These are phyloP conservation scores for Philaethria dido DNA, from an alignment of 2,888 invertebrate species.

Conservation along the genomic window DNA sequence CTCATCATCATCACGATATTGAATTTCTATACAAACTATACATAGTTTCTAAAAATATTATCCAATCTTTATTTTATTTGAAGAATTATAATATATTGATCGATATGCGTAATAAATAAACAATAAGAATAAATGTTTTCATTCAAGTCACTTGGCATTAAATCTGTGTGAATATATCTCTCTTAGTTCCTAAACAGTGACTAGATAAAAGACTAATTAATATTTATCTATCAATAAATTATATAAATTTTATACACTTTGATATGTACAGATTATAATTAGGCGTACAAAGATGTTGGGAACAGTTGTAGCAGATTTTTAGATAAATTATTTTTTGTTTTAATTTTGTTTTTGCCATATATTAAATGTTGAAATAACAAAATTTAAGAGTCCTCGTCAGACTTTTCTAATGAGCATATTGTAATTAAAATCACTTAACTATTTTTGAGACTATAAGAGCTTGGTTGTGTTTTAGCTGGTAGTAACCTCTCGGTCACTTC, in stretches of 20 bases:
- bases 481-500: slow-evolving; percentile 83
- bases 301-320: not conserved
- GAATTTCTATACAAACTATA: not conserved
- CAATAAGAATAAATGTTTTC: not conserved
- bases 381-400: slow-evolving; percentile 46
- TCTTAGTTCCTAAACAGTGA: slow-evolving; percentile 52
- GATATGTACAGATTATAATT: slow-evolving; percentile 60
- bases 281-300: slow-evolving; percentile 24
- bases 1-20: not conserved
- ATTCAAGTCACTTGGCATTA: slow-evolving; percentile 1
- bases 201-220: slow-evolving; percentile 55
- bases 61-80: not conserved
- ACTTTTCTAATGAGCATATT: slow-evolving; percentile 72
- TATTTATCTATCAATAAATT: slow-evolving; percentile 49
- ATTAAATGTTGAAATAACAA: slow-evolving; percentile 23
- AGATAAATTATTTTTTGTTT: slow-evolving; percentile 34
- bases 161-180: not conserved
- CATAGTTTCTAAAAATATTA: slow-evolving; percentile 13
- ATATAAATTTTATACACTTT: slow-evolving; percentile 47
- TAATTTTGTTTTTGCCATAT: slow-evolving; percentile 11
- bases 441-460: slow-evolving; percentile 86
- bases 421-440: slow-evolving; percentile 68
- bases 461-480: slow-evolving; percentile 82
- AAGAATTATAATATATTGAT: slow-evolving; percentile 11
- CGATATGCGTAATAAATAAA: not conserved